A percentile compares a stretch with the other conserved stretches of the same genome.
Evolutionary conservation across 1,140 invertebrate genomes (phyloP).

Genomic region (Philopotamus ludificatus): DNA sequence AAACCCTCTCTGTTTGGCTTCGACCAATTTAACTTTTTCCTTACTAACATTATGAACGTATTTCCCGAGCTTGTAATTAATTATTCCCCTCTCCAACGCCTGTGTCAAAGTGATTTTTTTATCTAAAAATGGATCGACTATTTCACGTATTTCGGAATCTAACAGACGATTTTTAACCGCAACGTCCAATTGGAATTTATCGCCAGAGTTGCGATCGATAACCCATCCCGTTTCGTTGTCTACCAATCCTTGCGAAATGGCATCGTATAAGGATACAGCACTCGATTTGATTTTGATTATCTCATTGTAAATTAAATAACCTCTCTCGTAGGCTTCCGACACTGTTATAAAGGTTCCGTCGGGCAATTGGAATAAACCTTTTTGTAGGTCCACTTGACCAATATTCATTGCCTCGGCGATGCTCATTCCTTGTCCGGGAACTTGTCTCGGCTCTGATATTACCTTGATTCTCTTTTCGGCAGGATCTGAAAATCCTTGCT

Average conservation of each 20-base stretch:
- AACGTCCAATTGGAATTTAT: slow-evolving; percentile 75
- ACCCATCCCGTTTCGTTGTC: slow-evolving; percentile 73
- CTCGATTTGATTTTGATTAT: slow-evolving; percentile 72
- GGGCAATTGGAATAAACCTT: slow-evolving; percentile 67
- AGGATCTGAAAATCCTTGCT: slow-evolving; percentile 66
- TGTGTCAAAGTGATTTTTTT: slow-evolving; percentile 77
- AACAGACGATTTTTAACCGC: slow-evolving; percentile 76
- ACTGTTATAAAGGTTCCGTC: slow-evolving; percentile 70
- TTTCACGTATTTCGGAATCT: slow-evolving; percentile 72
- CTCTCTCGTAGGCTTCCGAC: slow-evolving; percentile 75
- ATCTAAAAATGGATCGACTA: slow-evolving; percentile 76
- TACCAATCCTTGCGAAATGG: slow-evolving; percentile 77
- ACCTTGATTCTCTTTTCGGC: slow-evolving; percentile 79
- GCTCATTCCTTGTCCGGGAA: slow-evolving; percentile 55
- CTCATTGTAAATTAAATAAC: slow-evolving; percentile 70
- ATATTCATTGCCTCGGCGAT: slow-evolving; percentile 77
- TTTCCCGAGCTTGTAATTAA: slow-evolving; percentile 76
- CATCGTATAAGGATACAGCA: slow-evolving; percentile 76
- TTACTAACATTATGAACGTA: slow-evolving; percentile 73
- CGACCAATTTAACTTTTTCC: slow-evolving; percentile 73
- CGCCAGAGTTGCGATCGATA: slow-evolving; percentile 78
- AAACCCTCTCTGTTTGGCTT: slow-evolving; percentile 74
- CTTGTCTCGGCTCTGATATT: slow-evolving; percentile 59
- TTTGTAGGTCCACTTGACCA: slow-evolving; percentile 75
- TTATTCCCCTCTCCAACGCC: slow-evolving; percentile 73